Percentiles rank a stretch among this genome's conserved stretches.
Conservation (phyloP, 2,888 invertebrate genomes). For the Pterostichus madidus region DNA sequence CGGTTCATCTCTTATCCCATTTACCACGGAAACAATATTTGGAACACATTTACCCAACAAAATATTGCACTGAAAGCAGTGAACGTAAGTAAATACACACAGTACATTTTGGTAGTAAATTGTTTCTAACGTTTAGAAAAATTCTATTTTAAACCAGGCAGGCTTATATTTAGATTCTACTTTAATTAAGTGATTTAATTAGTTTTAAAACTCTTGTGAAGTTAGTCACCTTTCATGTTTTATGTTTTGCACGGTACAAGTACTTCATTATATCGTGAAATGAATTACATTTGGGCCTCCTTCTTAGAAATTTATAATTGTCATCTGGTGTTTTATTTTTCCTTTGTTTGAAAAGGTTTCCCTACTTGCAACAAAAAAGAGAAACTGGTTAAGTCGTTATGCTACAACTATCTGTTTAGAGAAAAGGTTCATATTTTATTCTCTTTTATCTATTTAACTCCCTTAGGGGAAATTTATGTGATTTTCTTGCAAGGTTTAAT, state of each 20-base stretch:
- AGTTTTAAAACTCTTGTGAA: conserved; percentile 1
- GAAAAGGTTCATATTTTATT: conserved; percentile 27
- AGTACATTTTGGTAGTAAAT: background rate
- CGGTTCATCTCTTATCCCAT: too few species aligned
- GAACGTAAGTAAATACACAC: background rate
- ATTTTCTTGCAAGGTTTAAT: conserved; percentile 12
- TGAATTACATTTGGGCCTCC: background rate
- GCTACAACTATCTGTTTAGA: conserved; percentile 11
- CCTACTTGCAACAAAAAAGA: background rate
- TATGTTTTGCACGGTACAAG: background rate
- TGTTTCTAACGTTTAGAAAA: background rate
- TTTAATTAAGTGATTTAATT: conserved; percentile 3
- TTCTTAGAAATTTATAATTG: background rate
- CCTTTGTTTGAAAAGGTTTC: conserved; percentile 7
- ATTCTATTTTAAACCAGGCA: background rate
- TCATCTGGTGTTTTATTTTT: conserved; percentile 5
- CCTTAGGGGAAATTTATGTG: conserved; percentile 29
- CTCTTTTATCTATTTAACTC: conserved; percentile 28
- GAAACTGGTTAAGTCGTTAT: conserved; percentile 11
- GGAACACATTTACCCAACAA: too few species aligned
- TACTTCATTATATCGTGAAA: background rate
- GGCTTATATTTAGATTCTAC: background rate
- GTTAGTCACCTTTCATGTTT: background rate
- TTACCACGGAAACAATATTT: too few species aligned
- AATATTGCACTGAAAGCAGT: background rate